phyloP scores from a whole-genome alignment of 2,113 vertebrate species.

The Cacatua alba region DNA sequence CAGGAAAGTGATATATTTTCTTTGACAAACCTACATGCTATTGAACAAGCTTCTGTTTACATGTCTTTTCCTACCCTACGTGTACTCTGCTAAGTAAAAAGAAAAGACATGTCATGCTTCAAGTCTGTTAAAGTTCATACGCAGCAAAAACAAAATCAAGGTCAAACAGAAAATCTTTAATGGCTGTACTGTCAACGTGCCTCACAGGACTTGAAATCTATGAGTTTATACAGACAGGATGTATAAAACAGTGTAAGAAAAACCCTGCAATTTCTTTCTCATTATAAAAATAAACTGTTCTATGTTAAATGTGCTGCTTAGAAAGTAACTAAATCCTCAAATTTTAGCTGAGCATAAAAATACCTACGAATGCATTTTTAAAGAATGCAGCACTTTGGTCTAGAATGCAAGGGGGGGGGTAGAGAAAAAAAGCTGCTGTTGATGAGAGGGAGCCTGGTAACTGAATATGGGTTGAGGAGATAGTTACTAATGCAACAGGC shows the following conservation, averaged over 20 bases:
- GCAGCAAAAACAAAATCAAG: constrained; percentile 53
- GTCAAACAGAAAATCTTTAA: constrained; percentile 52
- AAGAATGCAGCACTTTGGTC: not conserved
- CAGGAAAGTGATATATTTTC: not conserved
- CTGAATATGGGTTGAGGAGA: constrained; percentile 44
- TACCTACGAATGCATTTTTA: not conserved
- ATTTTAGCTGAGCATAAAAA: not conserved
- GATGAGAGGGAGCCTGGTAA: constrained; percentile 32
- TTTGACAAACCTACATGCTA: not conserved
- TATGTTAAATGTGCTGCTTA: not conserved
- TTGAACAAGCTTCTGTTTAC: constrained; percentile 23
- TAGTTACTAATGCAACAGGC: constrained; percentile 10
- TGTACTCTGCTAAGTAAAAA: constrained; percentile 17
- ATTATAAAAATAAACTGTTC: constrained; percentile 6
- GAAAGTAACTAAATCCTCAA: not conserved
- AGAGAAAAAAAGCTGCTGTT: not conserved
- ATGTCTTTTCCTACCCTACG: not conserved
- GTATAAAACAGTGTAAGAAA: constrained; percentile 11
- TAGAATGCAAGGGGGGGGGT: not conserved
- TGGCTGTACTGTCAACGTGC: not conserved
- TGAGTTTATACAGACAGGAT: constrained; percentile 23
- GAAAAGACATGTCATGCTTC: constrained; percentile 6
- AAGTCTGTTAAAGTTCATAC: constrained; percentile 63
- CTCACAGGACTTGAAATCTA: not conserved
- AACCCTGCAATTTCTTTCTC: not conserved